Base-by-base conservation (phyloP, 1,140 invertebrate species). In the Phymastichus coffea region DNA sequence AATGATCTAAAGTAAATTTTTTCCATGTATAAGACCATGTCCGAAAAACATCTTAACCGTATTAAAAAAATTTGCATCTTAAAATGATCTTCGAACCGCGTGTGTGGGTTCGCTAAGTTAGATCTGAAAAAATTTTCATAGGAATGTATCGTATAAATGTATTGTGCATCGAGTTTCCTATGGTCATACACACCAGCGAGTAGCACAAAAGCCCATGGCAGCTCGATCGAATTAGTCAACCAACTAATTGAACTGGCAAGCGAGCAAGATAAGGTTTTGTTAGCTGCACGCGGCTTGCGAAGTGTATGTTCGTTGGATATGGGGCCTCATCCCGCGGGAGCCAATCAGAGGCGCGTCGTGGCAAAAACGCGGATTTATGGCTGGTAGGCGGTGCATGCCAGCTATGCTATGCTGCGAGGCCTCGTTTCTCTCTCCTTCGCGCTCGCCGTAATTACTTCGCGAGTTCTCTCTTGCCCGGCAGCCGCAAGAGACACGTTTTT, bases 331-430 rank as follows among this genome's bases (percentile, higher is more conserved):
- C 70, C 65, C 67, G 38, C 60, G 68, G 62, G 61, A 71, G 64
- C 64, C 70, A 71, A 77, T 76, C 72, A 70, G 65, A 59, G 57
- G 12, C 56, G 40, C 55, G 43, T 20, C 46, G 33, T n/a, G 22
- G 47, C 58, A 75, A 74, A 76, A 75, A 72, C 64, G n/a, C 63
- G 65, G 61, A 79, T 77, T 78, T 77, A 77, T 71, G 66, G 65
- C 38, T 57, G 56, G 67, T 66, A 72, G 72, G 68, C 68, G 70
- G 71, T 69, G 30, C 64, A 35, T n/a, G n/a, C n/a, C n/a, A n/a
- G 47, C 25, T 28, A 52, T 14, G 10, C n/a, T n/a, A n/a, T n/a
- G n/a, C n/a, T 52, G 53, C 41, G 61, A 61, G 59, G 26, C 55
- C 54, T 63, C 63, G 53, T 62, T 25, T 61, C 26, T 40, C 26